phyloP scores from a whole-genome alignment of 2,797 vertebrate species.

The Pangasius larnaudii region DNA sequence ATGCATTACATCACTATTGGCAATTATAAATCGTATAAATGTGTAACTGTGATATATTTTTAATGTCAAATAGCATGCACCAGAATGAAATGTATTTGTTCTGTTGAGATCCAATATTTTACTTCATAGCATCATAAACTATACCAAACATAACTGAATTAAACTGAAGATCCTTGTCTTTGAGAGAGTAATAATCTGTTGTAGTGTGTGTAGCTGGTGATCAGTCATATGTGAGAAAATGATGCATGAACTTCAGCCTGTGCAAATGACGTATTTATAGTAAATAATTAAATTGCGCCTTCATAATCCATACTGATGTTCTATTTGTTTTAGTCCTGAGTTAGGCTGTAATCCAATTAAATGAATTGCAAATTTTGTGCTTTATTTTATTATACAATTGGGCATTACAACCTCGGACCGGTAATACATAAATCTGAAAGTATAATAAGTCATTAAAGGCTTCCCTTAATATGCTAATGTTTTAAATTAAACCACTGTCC shows the following conservation, averaged over 20 bases:
- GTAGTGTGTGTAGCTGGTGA: slow-evolving; percentile 27
- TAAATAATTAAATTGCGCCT: slow-evolving; percentile 57
- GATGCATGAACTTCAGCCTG: slow-evolving; percentile 53
- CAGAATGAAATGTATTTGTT: slow-evolving; percentile 6
- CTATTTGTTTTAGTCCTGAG: slow-evolving; percentile 65
- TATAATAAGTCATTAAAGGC: slow-evolving; percentile 71
- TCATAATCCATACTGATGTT: slow-evolving; percentile 52
- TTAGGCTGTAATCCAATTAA: slow-evolving; percentile 64
- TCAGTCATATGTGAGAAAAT: slow-evolving; percentile 36
- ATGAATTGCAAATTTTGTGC: slow-evolving; percentile 63
- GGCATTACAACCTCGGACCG: slow-evolving; percentile 59
- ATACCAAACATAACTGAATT: slow-evolving; percentile 21
- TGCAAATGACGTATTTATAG: slow-evolving; percentile 56
- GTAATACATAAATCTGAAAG: slow-evolving; percentile 66
- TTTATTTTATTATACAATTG: slow-evolving; percentile 68
- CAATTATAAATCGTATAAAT: slow-evolving; percentile 6
- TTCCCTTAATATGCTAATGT: slow-evolving; percentile 71
- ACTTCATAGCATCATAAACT: slow-evolving; percentile 29
- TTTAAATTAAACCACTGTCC: slow-evolving; percentile 68
- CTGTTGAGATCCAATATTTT: neutral
- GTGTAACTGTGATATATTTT: neutral
- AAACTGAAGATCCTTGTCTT: slow-evolving; percentile 24
- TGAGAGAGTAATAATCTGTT: slow-evolving; percentile 24
- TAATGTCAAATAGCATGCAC: slow-evolving; percentile 4
- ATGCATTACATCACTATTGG: slow-evolving; percentile 32